Base-by-base conservation (phyloP, 2,888 invertebrate genomes). In the Unio delphinus region DNA sequence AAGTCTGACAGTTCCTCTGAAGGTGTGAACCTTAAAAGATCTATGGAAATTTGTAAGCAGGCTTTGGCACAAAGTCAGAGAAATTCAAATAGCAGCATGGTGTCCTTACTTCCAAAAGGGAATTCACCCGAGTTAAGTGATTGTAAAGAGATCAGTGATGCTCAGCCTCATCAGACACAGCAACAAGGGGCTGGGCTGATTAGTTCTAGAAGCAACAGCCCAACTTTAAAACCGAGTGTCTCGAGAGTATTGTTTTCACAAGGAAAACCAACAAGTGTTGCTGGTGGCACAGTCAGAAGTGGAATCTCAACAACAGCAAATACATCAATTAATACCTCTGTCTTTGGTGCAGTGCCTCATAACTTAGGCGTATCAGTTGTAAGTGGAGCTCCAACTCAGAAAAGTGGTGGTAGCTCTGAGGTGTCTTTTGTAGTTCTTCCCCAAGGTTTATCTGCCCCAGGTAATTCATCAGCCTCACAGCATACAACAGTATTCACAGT, bases 1-100 rank as follows among this genome's bases (percentile, higher is more conserved):
- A 74, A 75, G 62, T 65, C 67, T 11, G 76, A 75, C 26, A 74
- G 75, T 67, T 70, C 75, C 28, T 75, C 70, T 18, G 83, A 80
- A 64, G 82, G 83, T 63, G 95, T 97, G 56, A 97, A 98, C 91
- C 91, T 97, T 68, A 97, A 97, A 89, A 93, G 98, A 69, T 97
- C 97, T 88, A 96, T 97, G 90, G 97, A 97, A 91, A 98, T 98
- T 83, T 91, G 91, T 81, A 91, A 93, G 90, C 92, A 92, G 64
- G 92, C 93, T n/a, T 95, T 98, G 78, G 96, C 96, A 91, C 96
- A 96, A 90, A 97, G 96, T 87, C 69, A 74, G 62, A 78, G 73
- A 63, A 74, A 73, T 65, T 68, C 70, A 26, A 54, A 65, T 18
- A 72, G 70, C 69, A 69, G 55, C 55, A 71, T 71, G 70, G 74